Conservation (phyloP, 2,797 vertebrate species). For the Crocidura indochinensis region DNA sequence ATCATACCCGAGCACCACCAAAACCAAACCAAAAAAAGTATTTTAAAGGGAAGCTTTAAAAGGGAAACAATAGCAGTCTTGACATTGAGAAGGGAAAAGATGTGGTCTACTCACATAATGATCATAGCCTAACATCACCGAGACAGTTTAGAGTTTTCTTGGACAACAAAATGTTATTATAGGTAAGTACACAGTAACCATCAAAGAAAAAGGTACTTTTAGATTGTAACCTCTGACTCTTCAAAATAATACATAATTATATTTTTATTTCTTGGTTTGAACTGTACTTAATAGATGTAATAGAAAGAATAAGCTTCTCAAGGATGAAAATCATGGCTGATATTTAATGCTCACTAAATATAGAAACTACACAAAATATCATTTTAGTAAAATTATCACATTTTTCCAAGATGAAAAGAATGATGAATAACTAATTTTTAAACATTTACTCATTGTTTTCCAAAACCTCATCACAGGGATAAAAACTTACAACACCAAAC, state of each 20-base stretch:
- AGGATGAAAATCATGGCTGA: neutral
- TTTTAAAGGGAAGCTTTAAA: neutral
- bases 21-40: neutral
- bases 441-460: neutral
- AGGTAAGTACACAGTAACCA: neutral
- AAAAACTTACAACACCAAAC: neutral
- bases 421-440: neutral
- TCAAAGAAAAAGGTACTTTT: slow-evolving; percentile 28
- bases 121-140: neutral
- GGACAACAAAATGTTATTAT: no score
- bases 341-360: neutral
- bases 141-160: neutral
- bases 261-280: neutral
- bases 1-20: neutral
- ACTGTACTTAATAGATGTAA: neutral
- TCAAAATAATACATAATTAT: neutral
- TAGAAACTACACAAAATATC: neutral
- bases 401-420: slow-evolving; percentile 6
- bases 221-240: neutral
- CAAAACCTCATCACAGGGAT: no score
- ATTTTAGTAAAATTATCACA: slow-evolving; percentile 30
- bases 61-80: neutral
- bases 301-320: slow-evolving; percentile 15
- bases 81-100: neutral
- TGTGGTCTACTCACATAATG: neutral